Base-by-base conservation (phyloP, 2,113 vertebrate species). In the Lates calcarifer region DNA sequence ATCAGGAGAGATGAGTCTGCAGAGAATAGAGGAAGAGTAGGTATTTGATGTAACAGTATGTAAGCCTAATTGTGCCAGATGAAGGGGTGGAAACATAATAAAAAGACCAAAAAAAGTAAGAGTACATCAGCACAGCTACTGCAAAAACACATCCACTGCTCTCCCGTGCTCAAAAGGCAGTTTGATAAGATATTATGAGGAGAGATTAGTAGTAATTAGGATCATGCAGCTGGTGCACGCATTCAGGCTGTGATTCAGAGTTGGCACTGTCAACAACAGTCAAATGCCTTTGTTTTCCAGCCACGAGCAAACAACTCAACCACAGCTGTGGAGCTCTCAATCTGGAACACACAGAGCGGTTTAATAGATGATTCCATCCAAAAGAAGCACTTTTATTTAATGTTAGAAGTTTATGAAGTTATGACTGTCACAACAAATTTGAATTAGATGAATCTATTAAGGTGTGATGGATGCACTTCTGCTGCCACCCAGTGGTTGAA, bases 1-100 rank as follows among this genome's bases (percentile, higher is more conserved):
- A 99, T 96, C 94, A 99, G 95, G 94, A 97, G 97, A 94, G 96
- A 96, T 71, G 97, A 96, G 92, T 98, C 98, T 97, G 96, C 88
- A 94, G 93, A 91, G 85, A 72, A 90, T 0, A 8, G 3, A 39
- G 35, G 4, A 67, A 24, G 60, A 51, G 20, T 41, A 6, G 12
- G 14, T 8, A 35, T 63, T 24, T 24, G 35, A 41, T 5, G 13
- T 6, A 15, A 62, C 31, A n/a, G 4, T 12, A 22, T 13, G 2
- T 26, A 43, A 43, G 6, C 14, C 6, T 37, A 41, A 28, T 18
- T 15, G 43, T 20, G 15, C 18, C 47, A n/a, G 22, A 11, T 15
- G 62, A 31, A 20, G 9, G 1, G 1, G 28, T 17, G 28, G n/a
- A 69, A 53, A 24, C 4, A 69, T 9, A 35, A 17, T 1, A 12